Evolutionary conservation across 2,113 vertebrate genomes (phyloP), one percentile per base, ranked within the genome.

Genomic region (Camelus dromedarius): DNA sequence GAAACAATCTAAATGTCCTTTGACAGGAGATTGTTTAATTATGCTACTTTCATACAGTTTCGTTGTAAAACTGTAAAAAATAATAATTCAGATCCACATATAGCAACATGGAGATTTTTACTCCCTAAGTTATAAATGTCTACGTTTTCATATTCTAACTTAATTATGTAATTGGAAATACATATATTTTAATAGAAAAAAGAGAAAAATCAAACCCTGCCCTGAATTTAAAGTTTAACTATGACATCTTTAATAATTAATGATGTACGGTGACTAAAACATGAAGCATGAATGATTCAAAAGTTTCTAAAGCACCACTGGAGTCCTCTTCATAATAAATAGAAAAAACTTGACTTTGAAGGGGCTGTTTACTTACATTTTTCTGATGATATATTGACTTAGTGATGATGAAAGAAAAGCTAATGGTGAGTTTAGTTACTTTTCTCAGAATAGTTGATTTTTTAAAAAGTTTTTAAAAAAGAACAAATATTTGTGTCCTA

Each of bases 211-310:
- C 28, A 35, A 91, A 85, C 2, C 24, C 48, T 84, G 6, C 84
- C 24, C 89, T 72, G 76, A 96, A 93, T 50, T 75, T 81, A 81
- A 90, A 85, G 69, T 60, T 86, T 62, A 88, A 75, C 20, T 66
- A 22, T 46, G 18, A 88, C 58, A 75, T 85, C n/a, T 91, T 86
- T 70, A 80, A 89, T 18, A 69, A 72, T 60, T 91, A 60, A 54
- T 89, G 56, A 70, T 15, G 86, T 30, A 46, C 1, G 70, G 26
- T 66, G 60, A 82, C 73, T 62, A 86, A 93, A 64, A 86, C 42
- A 80, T 52, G 28, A 96, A 75, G 67, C n/a, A 69, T 60, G 48
- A 79, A 73, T 77, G 15, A 95, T 3, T n/a, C 42, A 77, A 87
- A 66, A 46, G 38, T 46, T 89, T 54, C 35, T 48, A 87, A 87